Conservation (phyloP, 1,140 invertebrate species). For the Bradynema listronoti region DNA sequence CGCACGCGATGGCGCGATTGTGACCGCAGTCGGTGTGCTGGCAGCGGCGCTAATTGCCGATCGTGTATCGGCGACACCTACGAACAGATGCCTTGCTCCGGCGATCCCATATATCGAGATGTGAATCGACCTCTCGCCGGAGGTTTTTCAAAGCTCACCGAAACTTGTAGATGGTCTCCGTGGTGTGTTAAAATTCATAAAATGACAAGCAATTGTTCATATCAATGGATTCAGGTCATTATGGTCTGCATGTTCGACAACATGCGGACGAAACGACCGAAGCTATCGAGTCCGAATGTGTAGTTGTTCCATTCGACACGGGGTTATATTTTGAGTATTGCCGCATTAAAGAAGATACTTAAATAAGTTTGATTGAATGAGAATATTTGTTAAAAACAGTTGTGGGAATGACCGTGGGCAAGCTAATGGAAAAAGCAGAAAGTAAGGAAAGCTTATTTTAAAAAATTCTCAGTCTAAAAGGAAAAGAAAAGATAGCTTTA, state of each 20-base stretch:
- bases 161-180: conserved; percentile 2
- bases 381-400: too few species aligned
- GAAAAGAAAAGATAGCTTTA: too few species aligned
- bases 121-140: background rate
- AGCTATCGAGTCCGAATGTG: conserved; percentile 2
- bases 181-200: background rate
- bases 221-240: conserved; percentile 3
- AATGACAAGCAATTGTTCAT: background rate
- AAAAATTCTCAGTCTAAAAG: too few species aligned
- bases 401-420: too few species aligned
- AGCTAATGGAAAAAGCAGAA: too few species aligned
- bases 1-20: conserved; percentile 4
- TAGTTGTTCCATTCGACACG: background rate
- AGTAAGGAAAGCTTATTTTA: too few species aligned
- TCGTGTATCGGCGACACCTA: background rate
- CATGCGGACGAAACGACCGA: background rate
- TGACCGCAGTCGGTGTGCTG: background rate
- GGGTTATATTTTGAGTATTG: too few species aligned
- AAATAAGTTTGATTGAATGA: too few species aligned
- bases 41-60: background rate
- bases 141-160: background rate
- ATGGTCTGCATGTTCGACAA: conserved; percentile 1
- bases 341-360: too few species aligned
- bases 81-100: background rate
- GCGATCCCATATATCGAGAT: background rate